These are phyloP conservation scores for Dryoscopus gambensis DNA, from an alignment of 2,113 vertebrate species.

Conservation along the genomic window DNA sequence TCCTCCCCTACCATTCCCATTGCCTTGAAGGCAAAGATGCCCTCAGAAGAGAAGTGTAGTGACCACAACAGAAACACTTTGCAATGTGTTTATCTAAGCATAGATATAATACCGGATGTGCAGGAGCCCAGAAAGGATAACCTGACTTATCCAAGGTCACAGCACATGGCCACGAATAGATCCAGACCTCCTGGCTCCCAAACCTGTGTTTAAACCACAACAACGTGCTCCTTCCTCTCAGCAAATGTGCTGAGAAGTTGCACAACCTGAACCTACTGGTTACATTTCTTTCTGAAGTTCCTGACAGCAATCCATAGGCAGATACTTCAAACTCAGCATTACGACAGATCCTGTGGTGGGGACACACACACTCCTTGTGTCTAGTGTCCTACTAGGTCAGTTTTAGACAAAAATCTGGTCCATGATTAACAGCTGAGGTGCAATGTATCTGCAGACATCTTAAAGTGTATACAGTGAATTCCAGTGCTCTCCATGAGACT, in stretches of 20 bases:
- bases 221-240: not conserved
- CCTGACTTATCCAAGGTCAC: not conserved
- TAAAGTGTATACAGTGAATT: not conserved
- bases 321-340: constrained; percentile 24
- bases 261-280: constrained; percentile 1
- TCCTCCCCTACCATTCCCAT: not conserved
- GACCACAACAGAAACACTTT: not conserved
- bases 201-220: not conserved
- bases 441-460: not conserved
- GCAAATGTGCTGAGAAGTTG: constrained; percentile 33
- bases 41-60: not conserved
- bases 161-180: not conserved
- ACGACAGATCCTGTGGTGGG: not conserved
- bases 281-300: not conserved
- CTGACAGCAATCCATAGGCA: constrained; percentile 9
- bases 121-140: not conserved
- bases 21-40: not conserved
- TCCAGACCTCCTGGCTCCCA: constrained; percentile 48
- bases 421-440: not conserved
- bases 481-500: not conserved
- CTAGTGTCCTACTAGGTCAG: not conserved
- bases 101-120: not conserved
- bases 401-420: not conserved
- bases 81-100: not conserved
- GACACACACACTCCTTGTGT: not conserved